phyloP scores from a whole-genome alignment of 2,888 invertebrate species.

The Linnaemya vulpina region DNA sequence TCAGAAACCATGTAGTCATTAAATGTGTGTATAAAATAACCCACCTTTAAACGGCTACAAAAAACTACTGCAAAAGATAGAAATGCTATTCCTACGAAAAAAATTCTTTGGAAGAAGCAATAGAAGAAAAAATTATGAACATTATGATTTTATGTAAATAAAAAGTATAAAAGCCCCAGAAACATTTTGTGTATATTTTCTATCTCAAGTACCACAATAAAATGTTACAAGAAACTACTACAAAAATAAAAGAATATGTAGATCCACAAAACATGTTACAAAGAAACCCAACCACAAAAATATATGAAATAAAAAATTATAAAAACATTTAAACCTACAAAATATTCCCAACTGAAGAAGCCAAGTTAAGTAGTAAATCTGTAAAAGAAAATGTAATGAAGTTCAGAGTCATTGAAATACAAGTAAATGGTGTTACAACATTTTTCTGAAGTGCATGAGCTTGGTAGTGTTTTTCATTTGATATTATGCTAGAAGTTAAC shows the following conservation, averaged over 20 bases:
- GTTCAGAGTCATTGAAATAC: not conserved
- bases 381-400: slow-evolving; percentile 14
- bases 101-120: not conserved
- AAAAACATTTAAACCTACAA: slow-evolving; percentile 5
- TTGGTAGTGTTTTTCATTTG: not conserved
- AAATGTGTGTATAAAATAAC: not conserved
- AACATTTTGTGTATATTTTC: slow-evolving; percentile 18
- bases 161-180: not conserved
- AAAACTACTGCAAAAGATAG: not conserved
- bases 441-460: not conserved
- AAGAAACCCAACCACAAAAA: slow-evolving; percentile 34
- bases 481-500: slow-evolving; percentile 15
- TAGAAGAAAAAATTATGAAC: not conserved
- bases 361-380: not conserved
- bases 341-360: not conserved
- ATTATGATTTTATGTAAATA: slow-evolving; percentile 1
- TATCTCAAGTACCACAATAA: slow-evolving; percentile 23
- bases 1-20: not conserved
- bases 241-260: slow-evolving; percentile 8
- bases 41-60: slow-evolving; percentile 1
- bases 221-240: not conserved
- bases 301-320: slow-evolving; percentile 12
- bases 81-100: not conserved
- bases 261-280: slow-evolving; percentile 14
- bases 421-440: not conserved